Conservation (phyloP, 2,113 vertebrate species). For the Lasiurus cinereus region DNA sequence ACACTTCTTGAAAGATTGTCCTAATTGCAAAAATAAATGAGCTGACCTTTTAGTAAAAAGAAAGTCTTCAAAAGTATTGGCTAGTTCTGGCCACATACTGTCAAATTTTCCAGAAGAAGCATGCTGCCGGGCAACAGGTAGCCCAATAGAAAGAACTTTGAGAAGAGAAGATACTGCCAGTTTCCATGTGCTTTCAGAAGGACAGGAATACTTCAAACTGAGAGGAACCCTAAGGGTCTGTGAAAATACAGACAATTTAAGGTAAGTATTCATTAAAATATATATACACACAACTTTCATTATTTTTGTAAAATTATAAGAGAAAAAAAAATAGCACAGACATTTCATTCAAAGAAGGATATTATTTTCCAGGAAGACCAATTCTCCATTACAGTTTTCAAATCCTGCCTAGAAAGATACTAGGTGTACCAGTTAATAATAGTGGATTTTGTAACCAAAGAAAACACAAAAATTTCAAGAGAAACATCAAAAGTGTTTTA, state of each 20-base stretch:
- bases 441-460: no score
- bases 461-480: no score
- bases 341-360: constrained; percentile 12
- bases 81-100: constrained; percentile 98
- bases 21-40: constrained; percentile 42
- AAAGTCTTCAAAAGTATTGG: constrained; percentile 97
- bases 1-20: neutral
- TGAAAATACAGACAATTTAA: constrained; percentile 72
- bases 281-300: neutral
- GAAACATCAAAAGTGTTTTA: no score
- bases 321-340: neutral
- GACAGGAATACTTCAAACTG: constrained; percentile 97
- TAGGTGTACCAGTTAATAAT: no score
- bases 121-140: constrained; percentile 98
- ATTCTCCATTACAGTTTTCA: neutral
- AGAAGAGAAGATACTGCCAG: constrained; percentile 97
- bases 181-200: constrained; percentile 99
- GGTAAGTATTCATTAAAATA: constrained; percentile 36
- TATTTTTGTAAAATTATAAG: neutral
- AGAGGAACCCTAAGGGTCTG: constrained; percentile 95
- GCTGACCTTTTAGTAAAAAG: constrained; percentile 98
- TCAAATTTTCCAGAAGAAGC: constrained; percentile 97
- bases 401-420: constrained; percentile 1
- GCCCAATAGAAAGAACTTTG: constrained; percentile 95
- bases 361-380: constrained; percentile 40